phyloP scores from a whole-genome alignment of 2,797 vertebrate species.

The Coracias cyanogaster region DNA sequence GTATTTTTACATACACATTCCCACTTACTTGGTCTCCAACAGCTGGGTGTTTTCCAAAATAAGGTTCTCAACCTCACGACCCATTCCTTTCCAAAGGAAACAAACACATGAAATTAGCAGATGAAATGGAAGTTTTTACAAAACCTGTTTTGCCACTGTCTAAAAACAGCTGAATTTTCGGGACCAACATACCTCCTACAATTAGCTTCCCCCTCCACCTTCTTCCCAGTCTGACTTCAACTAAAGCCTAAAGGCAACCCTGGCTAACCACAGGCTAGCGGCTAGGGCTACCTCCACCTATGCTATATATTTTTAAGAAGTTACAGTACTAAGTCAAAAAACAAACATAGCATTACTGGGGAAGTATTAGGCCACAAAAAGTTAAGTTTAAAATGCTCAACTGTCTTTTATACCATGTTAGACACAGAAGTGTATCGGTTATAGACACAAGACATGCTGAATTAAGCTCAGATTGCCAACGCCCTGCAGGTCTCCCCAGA shows the following conservation, averaged over 20 bases:
- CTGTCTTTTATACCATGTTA: background rate
- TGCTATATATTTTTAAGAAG: background rate
- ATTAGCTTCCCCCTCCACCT: background rate
- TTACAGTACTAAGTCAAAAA: background rate
- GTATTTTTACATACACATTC: background rate
- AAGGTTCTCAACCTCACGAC: constrained; percentile 96
- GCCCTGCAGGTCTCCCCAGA: constrained; percentile 69
- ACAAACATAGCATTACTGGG: background rate
- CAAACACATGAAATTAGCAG: constrained; percentile 39
- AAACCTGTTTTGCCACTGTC: background rate
- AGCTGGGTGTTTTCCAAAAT: constrained; percentile 97
- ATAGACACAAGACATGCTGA: constrained; percentile 19
- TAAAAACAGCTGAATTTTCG: background rate
- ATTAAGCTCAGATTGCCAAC: constrained; percentile 14
- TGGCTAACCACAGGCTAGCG: background rate
- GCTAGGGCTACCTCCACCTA: background rate
- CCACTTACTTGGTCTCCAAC: constrained; percentile 93
- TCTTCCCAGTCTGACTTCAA: background rate
- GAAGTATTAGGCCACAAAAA: background rate
- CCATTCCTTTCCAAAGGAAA: constrained; percentile 90
- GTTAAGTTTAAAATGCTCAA: background rate
- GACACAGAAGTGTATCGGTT: background rate
- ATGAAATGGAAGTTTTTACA: background rate
- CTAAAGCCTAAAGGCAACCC: background rate
- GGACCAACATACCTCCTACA: background rate